These are phyloP conservation scores for Elachura formosa DNA, from an alignment of 2,113 vertebrate species.

Conservation along the genomic window DNA sequence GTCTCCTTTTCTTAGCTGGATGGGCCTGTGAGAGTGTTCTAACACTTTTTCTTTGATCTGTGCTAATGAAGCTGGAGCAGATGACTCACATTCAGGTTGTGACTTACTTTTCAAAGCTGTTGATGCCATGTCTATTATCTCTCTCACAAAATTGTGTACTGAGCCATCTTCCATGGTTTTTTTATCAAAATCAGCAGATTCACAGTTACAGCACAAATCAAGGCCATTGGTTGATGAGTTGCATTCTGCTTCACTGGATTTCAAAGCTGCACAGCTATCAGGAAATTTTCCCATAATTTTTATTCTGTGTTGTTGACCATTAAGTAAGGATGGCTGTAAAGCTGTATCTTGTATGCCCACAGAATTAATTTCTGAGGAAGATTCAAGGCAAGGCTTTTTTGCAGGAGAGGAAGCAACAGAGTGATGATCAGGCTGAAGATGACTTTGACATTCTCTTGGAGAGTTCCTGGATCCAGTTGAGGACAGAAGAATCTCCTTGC, in stretches of 20 bases:
- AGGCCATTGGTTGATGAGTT: conserved; percentile 5
- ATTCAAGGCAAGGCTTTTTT: conserved; percentile 55
- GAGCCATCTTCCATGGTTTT: conserved; percentile 76
- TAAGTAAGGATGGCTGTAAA: conserved; percentile 13
- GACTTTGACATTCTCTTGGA: conserved; percentile 56
- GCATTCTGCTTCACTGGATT: conserved; percentile 64
- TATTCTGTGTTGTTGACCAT: background rate
- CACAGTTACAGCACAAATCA: conserved; percentile 73
- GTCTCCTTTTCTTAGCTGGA: conserved; percentile 90
- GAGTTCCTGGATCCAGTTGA: conserved; percentile 61
- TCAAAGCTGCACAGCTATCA: conserved; percentile 26
- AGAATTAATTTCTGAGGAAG: conserved; percentile 25
- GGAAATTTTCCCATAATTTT: background rate
- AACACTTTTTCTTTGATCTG: conserved; percentile 94
- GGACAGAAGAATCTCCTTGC: conserved; percentile 60
- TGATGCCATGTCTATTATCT: conserved; percentile 93
- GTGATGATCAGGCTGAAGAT: conserved; percentile 41
- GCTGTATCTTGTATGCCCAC: background rate
- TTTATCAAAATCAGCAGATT: conserved; percentile 63
- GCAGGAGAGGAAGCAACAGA: conserved; percentile 8
- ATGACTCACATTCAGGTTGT: conserved; percentile 73
- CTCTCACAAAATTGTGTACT: conserved; percentile 90
- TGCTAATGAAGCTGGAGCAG: conserved; percentile 75
- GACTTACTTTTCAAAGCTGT: conserved; percentile 86
- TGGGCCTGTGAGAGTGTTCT: conserved; percentile 89